phyloP scores from a whole-genome alignment of 2,888 invertebrate genomes.

The Trichacis sp. region DNA sequence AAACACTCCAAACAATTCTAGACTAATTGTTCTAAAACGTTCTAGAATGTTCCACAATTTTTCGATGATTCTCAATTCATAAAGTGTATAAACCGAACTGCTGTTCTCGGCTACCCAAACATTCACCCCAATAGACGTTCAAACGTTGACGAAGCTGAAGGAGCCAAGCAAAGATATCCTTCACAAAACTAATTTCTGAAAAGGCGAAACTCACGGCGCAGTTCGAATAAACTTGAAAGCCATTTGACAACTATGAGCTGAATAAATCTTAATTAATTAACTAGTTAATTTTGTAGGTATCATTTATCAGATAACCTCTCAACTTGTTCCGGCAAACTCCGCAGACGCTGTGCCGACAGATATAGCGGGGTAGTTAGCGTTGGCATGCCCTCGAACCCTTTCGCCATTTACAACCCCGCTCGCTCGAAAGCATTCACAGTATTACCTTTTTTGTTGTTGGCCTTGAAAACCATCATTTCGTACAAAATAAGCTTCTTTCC shows the following conservation, averaged over 20 bases:
- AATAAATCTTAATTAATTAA: constrained; percentile 58
- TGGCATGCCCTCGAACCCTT: constrained; percentile 52
- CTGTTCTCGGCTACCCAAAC: too few relatives aligned
- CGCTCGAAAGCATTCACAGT: constrained; percentile 51
- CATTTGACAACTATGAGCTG: constrained; percentile 31
- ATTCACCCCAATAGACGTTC: too few relatives aligned
- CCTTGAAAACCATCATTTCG: background rate
- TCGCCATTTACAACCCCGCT: constrained; percentile 44
- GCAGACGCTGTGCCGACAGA: constrained; percentile 49
- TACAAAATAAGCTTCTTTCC: too few relatives aligned
- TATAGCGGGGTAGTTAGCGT: constrained; percentile 57
- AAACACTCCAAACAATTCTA: too few relatives aligned
- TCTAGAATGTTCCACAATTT: too few relatives aligned
- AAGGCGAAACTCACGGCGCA: too few relatives aligned
- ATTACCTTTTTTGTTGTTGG: constrained; percentile 31
- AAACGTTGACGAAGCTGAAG: constrained; percentile 11
- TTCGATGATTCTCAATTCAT: too few relatives aligned
- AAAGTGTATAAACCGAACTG: too few relatives aligned
- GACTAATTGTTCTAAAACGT: too few relatives aligned
- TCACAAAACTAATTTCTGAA: background rate
- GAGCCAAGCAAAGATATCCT: constrained; percentile 6
- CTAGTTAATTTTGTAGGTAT: constrained; percentile 57
- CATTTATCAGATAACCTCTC: constrained; percentile 58
- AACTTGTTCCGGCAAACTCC: constrained; percentile 49
- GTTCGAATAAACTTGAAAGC: constrained; percentile 21